phyloP scores from a whole-genome alignment of 35 echinoderm and acorn worm species.

The Ptychodera flava region DNA sequence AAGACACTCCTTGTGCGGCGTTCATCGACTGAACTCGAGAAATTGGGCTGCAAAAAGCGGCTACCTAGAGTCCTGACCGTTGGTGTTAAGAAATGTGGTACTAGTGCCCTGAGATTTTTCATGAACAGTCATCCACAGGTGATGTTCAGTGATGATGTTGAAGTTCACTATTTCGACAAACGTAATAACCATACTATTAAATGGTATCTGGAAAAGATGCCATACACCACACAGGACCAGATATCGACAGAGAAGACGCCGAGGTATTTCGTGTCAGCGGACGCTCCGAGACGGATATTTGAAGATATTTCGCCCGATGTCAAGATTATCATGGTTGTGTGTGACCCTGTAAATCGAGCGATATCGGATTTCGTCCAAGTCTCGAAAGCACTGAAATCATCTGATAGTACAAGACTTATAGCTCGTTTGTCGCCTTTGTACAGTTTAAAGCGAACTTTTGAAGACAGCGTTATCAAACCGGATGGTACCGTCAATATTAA shows the following conservation, averaged over 20 bases:
- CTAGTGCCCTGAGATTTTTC: slow-evolving; percentile 22
- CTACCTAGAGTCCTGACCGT: slow-evolving; percentile 15
- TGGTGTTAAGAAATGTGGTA: slow-evolving; percentile 41
- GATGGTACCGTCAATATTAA: no score
- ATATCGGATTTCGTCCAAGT: slow-evolving; percentile 29
- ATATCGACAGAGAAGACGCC: slow-evolving; percentile 23
- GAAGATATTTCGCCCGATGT: slow-evolving; percentile 8
- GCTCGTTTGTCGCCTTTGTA: no score
- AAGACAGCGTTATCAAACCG: no score
- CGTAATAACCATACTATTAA: slow-evolving; percentile 8
- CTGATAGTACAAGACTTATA: no score
- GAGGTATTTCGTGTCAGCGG: not conserved
- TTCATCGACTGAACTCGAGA: no score
- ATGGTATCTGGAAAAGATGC: slow-evolving; percentile 23
- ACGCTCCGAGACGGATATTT: slow-evolving; percentile 4
- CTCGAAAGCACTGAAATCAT: no score
- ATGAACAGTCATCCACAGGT: slow-evolving; percentile 14
- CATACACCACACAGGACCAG: not conserved
- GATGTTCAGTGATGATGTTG: not conserved
- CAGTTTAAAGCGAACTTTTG: no score
- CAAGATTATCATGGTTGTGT: slow-evolving; percentile 25
- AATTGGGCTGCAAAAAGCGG: slow-evolving; percentile 9
- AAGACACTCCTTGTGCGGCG: no score
- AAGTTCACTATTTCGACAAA: slow-evolving; percentile 21
- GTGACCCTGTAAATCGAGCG: slow-evolving; percentile 19